Evolutionary conservation across 1,140 invertebrate genomes (phyloP).

Genomic region (Nasonia longicornis): DNA sequence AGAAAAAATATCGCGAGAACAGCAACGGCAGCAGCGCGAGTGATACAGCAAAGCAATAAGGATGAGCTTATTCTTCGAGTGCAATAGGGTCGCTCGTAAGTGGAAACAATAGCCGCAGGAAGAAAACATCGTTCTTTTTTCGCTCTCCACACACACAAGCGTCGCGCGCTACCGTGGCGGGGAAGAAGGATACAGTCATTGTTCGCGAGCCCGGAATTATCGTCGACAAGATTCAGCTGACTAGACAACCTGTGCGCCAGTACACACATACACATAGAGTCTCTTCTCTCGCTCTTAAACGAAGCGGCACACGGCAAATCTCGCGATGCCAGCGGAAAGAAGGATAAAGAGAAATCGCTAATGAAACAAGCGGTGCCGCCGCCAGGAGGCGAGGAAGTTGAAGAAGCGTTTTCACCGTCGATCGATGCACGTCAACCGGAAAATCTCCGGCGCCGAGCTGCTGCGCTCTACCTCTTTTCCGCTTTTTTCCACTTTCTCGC

Average conservation of each 20-base stretch:
- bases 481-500: background rate
- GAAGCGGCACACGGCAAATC: background rate
- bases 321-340: conserved; percentile 18
- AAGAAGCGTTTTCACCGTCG: conserved; percentile 17
- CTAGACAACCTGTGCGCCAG: conserved; percentile 28
- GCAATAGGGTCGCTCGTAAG: conserved; percentile 50
- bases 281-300: background rate
- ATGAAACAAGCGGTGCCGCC: background rate
- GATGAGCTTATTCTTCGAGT: conserved; percentile 33
- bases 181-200: conserved; percentile 36
- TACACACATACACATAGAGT: background rate
- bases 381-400: background rate
- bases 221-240: conserved; percentile 41
- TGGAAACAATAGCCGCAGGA: conserved; percentile 60
- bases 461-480: background rate
- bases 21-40: conserved; percentile 11
- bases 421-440: conserved; percentile 16
- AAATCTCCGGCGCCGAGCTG: background rate
- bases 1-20: conserved; percentile 42
- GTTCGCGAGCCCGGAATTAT: conserved; percentile 36
- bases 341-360: conserved; percentile 14
- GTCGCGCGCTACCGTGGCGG: background rate
- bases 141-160: background rate
- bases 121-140: conserved; percentile 45
- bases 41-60: conserved; percentile 43